Evolutionary conservation across 1,140 invertebrate genomes (phyloP).

Genomic region (Hydropsyche tenuis): DNA sequence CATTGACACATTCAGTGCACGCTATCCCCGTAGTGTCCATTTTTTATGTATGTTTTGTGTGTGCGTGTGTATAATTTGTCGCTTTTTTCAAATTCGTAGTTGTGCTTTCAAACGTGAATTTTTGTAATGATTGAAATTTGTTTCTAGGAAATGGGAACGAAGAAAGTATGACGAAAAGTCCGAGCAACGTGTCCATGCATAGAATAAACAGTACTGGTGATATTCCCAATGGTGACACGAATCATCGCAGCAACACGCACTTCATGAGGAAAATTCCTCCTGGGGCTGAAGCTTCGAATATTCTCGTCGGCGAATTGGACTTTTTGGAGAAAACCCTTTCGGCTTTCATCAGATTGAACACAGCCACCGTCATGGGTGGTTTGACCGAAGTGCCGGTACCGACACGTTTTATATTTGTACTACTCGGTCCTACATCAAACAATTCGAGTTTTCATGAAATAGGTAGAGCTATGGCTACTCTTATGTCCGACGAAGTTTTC

Average conservation of each 20-base stretch:
- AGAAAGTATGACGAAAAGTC: slow-evolving; percentile 76
- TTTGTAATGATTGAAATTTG: not conserved
- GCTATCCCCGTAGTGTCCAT: not conserved
- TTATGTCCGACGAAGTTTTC: slow-evolving; percentile 99
- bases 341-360: slow-evolving; percentile 90
- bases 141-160: slow-evolving; percentile 57
- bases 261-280: slow-evolving; percentile 98
- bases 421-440: slow-evolving; percentile 86
- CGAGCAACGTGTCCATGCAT: slow-evolving; percentile 78
- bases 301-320: slow-evolving; percentile 97
- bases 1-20: not conserved
- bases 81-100: not conserved
- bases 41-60: not conserved
- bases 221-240: slow-evolving; percentile 69
- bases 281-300: slow-evolving; percentile 96
- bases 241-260: slow-evolving; percentile 83
- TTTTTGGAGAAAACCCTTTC: slow-evolving; percentile 91
- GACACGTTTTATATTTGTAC: slow-evolving; percentile 93
- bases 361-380: slow-evolving; percentile 90
- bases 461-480: slow-evolving; percentile 96
- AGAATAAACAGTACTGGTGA: slow-evolving; percentile 78
- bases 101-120: not conserved
- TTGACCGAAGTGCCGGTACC: slow-evolving; percentile 97
- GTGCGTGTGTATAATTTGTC: not conserved
- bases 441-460: slow-evolving; percentile 94